Conservation (phyloP, 2,113 vertebrate genomes). For the Notarius quadriscutis region DNA sequence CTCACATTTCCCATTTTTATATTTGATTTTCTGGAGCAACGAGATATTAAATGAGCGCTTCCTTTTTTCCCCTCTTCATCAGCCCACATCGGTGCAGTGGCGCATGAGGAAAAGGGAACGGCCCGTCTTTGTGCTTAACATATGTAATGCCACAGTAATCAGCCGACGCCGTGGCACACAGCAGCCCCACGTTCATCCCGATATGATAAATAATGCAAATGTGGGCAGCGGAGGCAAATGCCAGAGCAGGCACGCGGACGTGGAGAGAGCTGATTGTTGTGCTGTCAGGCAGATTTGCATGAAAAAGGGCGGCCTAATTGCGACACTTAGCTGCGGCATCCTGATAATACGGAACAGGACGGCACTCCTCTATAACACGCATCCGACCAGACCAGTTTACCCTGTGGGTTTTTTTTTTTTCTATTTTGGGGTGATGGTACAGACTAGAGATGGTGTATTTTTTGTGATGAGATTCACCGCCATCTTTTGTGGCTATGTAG, state of each 20-base stretch:
- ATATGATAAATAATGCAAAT: conserved; percentile 79
- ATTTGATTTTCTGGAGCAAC: conserved; percentile 53
- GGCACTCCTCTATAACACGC: conserved; percentile 63
- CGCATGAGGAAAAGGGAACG: conserved; percentile 56
- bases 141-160: conserved; percentile 70
- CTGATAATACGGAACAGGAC: conserved; percentile 72
- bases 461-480: background rate
- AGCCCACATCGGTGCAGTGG: conserved; percentile 47
- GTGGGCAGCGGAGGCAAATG: conserved; percentile 70
- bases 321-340: conserved; percentile 74
- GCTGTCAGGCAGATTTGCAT: conserved; percentile 79
- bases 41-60: conserved; percentile 51
- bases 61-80: conserved; percentile 49
- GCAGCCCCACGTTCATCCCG: conserved; percentile 64
- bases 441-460: background rate
- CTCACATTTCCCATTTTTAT: conserved; percentile 8
- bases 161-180: conserved; percentile 56
- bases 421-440: conserved; percentile 56
- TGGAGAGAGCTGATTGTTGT: conserved; percentile 72
- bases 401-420: conserved; percentile 29
- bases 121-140: conserved; percentile 65
- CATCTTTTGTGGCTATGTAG: conserved; percentile 1
- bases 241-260: conserved; percentile 65
- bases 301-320: conserved; percentile 77
- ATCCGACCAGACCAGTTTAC: conserved; percentile 59